A percentile compares a stretch with the other conserved stretches of the same genome.
phyloP scores from a whole-genome alignment of 2,888 invertebrate genomes.

The Panzeria rudis region DNA sequence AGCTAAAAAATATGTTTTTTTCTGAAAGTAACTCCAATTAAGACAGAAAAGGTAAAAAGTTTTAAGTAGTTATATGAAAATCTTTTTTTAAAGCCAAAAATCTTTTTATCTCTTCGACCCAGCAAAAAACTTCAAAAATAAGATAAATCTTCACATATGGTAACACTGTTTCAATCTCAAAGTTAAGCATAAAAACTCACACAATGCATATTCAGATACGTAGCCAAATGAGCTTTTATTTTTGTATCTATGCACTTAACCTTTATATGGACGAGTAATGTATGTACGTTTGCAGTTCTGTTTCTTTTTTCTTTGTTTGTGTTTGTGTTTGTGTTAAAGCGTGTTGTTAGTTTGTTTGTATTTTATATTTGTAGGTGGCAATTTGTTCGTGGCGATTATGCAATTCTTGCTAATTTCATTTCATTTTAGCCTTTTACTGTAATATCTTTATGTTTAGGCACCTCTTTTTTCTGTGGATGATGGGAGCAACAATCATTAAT shows the following conservation, averaged over 20 bases:
- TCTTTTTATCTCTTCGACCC: too few species aligned
- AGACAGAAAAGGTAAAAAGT: too few species aligned
- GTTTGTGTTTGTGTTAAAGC: neutral
- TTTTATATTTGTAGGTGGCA: slow-evolving; percentile 53
- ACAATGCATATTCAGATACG: neutral
- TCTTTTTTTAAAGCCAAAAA: too few species aligned
- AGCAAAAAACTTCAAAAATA: too few species aligned
- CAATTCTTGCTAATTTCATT: slow-evolving; percentile 55
- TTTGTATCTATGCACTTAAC: neutral
- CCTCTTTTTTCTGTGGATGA: neutral
- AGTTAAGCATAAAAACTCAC: neutral
- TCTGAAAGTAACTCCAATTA: too few species aligned
- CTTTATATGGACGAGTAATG: neutral
- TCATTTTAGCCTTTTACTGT: slow-evolving; percentile 13
- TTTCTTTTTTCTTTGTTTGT: neutral
- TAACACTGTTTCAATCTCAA: neutral
- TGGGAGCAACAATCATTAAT: slow-evolving; percentile 49
- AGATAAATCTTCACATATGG: too few species aligned
- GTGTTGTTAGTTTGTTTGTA: slow-evolving; percentile 33
- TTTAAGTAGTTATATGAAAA: too few species aligned
- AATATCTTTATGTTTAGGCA: slow-evolving; percentile 41
- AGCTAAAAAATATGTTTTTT: too few species aligned
- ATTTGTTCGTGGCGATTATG: slow-evolving; percentile 55
- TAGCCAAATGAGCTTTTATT: neutral
- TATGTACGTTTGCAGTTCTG: neutral